Evolutionary conservation across 2,113 vertebrate species (phyloP).

Genomic region (Azemiops feae): DNA sequence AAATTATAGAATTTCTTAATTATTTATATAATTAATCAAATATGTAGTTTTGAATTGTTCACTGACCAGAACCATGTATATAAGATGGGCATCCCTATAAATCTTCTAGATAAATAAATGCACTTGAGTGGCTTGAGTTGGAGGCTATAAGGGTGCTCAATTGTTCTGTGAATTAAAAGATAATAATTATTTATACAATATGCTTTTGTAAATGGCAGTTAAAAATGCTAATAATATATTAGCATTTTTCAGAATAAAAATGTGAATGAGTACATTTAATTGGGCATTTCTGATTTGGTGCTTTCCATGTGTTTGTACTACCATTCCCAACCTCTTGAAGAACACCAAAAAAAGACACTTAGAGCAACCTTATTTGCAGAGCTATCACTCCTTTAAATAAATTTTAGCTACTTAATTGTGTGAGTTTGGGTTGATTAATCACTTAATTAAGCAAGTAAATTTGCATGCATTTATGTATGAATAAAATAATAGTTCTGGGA

Average conservation of each 20-base stretch:
- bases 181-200: not conserved
- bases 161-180: not conserved
- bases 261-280: not conserved
- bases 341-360: not conserved
- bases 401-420: not conserved
- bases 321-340: not conserved
- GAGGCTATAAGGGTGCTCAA: not conserved
- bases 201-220: not conserved
- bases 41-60: not conserved
- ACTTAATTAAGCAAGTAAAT: not conserved
- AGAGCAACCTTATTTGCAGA: not conserved
- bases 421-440: not conserved
- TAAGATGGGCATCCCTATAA: not conserved
- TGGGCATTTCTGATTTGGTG: not conserved
- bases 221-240: not conserved
- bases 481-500: not conserved
- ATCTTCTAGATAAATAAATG: not conserved
- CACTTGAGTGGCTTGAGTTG: not conserved
- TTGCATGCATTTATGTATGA: not conserved
- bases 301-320: not conserved
- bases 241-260: not conserved
- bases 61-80: not conserved
- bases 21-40: not conserved
- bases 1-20: not conserved
- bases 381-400: not conserved